phyloP scores from a whole-genome alignment of 2,113 vertebrate species.

The Crotalus tigris region DNA sequence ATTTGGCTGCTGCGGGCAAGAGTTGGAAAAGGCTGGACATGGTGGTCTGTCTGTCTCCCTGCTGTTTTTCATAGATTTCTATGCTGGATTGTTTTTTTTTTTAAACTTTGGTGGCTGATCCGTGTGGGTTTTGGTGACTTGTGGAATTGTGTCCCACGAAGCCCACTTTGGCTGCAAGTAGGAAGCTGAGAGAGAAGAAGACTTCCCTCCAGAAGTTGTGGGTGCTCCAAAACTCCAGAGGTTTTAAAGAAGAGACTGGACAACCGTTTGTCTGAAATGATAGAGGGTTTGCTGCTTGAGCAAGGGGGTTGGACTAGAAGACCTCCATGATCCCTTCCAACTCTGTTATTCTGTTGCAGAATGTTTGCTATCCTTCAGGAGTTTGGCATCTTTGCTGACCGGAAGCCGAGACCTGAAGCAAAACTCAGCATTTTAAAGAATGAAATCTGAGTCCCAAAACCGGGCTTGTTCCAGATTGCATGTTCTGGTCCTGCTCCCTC shows the following conservation, averaged over 20 bases:
- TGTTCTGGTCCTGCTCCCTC: not conserved
- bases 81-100: not conserved
- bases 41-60: fast-evolving
- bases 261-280: too few relatives aligned
- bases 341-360: not conserved
- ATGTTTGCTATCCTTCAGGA: not conserved
- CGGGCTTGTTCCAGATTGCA: not conserved
- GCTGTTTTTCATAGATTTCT: not conserved
- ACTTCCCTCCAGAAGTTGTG: too few relatives aligned
- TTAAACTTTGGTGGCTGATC: not conserved
- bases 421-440: not conserved
- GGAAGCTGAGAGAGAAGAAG: not conserved
- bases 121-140: not conserved
- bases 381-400: not conserved
- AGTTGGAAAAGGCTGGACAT: not conserved
- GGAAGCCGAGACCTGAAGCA: not conserved
- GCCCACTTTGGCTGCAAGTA: not conserved
- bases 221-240: not conserved
- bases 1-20: not conserved
- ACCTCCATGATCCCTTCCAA: too few relatives aligned
- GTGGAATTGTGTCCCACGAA: not conserved
- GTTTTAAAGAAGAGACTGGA: not conserved
- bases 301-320: too few relatives aligned
- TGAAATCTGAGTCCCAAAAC: not conserved
- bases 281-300: too few relatives aligned